Base-by-base conservation (phyloP, 2,797 vertebrate genomes). In the Pristis pectinata region DNA sequence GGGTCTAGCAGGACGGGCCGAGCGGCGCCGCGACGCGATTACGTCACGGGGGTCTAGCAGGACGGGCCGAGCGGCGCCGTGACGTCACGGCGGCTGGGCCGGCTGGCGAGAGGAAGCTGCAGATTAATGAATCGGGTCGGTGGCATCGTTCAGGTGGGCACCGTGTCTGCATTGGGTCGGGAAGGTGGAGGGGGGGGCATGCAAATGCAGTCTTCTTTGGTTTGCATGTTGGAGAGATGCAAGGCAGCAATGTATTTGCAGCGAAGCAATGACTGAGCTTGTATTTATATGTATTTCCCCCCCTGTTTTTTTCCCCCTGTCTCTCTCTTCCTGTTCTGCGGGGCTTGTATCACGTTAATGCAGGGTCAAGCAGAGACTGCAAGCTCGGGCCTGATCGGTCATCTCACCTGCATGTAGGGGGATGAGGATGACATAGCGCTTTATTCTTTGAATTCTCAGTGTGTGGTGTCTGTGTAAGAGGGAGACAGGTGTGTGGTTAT, bases 191-290 rank as follows among this genome's bases (percentile, higher is more conserved):
- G 91, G 95, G 64, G 61, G 77, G 94, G 70, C 85, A 94, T 94
- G 44, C 13, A 94, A 74, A 95, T 95, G 94, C 67, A 59, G 70
- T 30, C 49, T 85, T 70, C 61, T 93, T 44, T 94, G 22, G 53
- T 91, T 72, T 7, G 67, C 94, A 11, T 87, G 41, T 95, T 95
- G 95, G 94, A 94, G 1, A 0, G 0, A 85, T 85, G 82, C 91
- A 85, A 82, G 49, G 77, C 95, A 93, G 94, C 94, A 89, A 93
- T 95, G 67, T 94, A 93, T 72, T 93, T 67, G 67, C 27, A 74
- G 59, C 67, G 92, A 49, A 2, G n/a, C n/a, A 22, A 34, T 10
- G 83, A 59, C 83, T n/a, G 49, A 87, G 53, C 37, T 41, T 91
- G n/a, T n/a, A 61, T 19, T 56, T 1, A 11, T 56, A 56, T 30